phyloP scores from a whole-genome alignment of 2,113 vertebrate genomes.

The Lepus timidus region DNA sequence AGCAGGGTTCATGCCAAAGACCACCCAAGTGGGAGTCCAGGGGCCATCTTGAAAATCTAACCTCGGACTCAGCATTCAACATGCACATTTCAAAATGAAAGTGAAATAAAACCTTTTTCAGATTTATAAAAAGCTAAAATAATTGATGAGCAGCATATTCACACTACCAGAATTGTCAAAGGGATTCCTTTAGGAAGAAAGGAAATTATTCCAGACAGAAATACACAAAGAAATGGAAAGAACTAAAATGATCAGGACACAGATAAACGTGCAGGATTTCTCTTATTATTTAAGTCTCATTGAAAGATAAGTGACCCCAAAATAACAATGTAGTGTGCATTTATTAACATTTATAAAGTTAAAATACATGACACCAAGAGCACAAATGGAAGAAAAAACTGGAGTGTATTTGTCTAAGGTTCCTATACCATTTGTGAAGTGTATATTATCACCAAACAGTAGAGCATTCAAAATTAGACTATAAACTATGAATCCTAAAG shows the following conservation, averaged over 20 bases:
- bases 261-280: neutral
- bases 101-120: conserved; percentile 1
- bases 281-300: neutral
- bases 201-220: neutral
- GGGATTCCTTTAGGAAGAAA: neutral
- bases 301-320: neutral
- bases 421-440: neutral
- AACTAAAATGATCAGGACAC: neutral
- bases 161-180: neutral
- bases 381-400: neutral
- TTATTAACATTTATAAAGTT: neutral
- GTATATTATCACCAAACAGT: neutral
- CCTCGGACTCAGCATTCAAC: neutral
- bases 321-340: neutral
- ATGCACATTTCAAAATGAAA: neutral
- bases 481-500: neutral
- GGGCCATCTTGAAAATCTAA: neutral
- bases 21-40: neutral
- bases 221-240: neutral
- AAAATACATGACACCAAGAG: neutral
- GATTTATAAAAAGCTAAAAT: neutral
- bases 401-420: neutral
- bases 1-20: neutral
- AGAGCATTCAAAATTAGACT: neutral
- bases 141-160: neutral